A percentile compares a stretch with the other conserved stretches of the same genome.
These are phyloP conservation scores for Tuberolachnus salignus DNA, from an alignment of 2,888 invertebrate genomes.

Conservation along the genomic window DNA sequence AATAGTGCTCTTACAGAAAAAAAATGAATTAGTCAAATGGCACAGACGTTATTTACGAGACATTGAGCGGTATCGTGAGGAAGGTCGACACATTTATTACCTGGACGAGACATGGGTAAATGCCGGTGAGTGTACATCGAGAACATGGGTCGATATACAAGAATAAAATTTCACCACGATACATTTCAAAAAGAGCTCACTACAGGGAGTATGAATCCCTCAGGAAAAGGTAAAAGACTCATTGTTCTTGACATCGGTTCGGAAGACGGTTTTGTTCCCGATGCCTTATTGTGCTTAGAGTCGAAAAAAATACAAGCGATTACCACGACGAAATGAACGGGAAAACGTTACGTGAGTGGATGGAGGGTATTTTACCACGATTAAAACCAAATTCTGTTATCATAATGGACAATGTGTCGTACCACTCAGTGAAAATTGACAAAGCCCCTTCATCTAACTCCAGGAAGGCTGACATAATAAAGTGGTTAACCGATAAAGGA, in stretches of 20 bases:
- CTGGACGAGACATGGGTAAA: slow-evolving; percentile 1
- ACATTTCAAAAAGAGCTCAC: neutral
- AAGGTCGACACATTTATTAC: neutral
- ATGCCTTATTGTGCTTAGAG: neutral
- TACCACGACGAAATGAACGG: slow-evolving; percentile 2
- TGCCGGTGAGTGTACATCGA: neutral
- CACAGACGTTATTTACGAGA: neutral
- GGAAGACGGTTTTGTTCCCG: neutral
- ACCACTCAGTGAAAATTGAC: neutral
- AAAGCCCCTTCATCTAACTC: neutral
- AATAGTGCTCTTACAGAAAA: neutral
- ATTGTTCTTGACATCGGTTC: neutral
- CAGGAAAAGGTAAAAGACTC: neutral
- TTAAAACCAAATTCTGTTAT: neutral
- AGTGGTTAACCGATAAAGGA: neutral
- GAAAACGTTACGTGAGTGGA: neutral
- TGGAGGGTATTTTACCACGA: neutral
- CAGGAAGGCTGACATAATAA: neutral
- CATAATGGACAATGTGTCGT: neutral
- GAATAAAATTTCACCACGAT: neutral
- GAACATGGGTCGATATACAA: neutral
- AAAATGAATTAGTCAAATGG: neutral
- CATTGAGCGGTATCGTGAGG: neutral
- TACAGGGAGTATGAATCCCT: neutral
- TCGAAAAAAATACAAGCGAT: neutral